These are phyloP conservation scores for Cyclura pinguis DNA, from an alignment of 2,797 vertebrate species.

Conservation along the genomic window DNA sequence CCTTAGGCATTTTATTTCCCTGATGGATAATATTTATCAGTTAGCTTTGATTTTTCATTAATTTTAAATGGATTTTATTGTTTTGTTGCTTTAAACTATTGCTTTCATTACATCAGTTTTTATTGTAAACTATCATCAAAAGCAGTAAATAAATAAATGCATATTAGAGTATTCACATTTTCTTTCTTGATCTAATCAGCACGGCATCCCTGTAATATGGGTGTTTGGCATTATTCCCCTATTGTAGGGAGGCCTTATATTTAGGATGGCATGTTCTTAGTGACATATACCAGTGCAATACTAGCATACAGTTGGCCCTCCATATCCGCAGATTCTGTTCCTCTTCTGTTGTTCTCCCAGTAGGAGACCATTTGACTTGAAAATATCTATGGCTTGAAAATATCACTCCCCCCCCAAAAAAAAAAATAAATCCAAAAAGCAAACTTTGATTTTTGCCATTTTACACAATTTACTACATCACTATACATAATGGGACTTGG, in stretches of 20 bases:
- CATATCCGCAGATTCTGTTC: no score
- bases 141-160: background rate
- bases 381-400: no score
- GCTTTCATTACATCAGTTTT: background rate
- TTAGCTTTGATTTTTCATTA: no score
- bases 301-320: no score
- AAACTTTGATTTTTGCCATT: no score
- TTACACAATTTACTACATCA: no score
- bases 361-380: no score
- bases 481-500: no score
- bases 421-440: no score
- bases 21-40: background rate
- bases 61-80: background rate
- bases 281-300: no score
- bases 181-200: background rate
- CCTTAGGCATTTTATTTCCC: background rate
- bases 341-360: no score
- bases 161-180: background rate
- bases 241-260: background rate
- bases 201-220: background rate
- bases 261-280: background rate
- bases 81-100: background rate
- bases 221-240: background rate
- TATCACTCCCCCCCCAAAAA: no score
- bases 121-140: background rate